These are phyloP conservation scores for Gymnogyps californianus DNA, from an alignment of 2,113 vertebrate genomes.

Conservation along the genomic window DNA sequence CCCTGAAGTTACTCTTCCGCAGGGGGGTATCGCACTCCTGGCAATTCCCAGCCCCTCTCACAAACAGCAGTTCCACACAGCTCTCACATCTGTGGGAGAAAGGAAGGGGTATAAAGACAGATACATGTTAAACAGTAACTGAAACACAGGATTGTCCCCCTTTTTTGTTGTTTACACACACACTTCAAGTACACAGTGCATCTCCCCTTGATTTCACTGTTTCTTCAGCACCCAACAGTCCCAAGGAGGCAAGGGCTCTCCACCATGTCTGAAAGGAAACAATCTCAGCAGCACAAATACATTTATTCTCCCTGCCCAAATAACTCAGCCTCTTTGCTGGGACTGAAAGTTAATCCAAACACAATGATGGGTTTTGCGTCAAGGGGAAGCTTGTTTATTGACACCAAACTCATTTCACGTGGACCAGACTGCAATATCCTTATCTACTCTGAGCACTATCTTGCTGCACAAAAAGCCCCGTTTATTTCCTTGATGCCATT, in stretches of 20 bases:
- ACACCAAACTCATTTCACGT: background rate
- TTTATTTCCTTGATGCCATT: background rate
- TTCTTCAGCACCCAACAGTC: background rate
- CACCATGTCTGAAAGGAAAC: background rate
- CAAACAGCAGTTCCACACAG: constrained; percentile 96
- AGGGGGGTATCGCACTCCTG: constrained; percentile 92
- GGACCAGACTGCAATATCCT: background rate
- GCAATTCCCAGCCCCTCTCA: constrained; percentile 93
- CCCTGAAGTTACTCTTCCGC: constrained; percentile 93
- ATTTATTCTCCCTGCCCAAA: background rate
- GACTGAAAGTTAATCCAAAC: background rate
- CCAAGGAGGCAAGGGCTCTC: background rate
- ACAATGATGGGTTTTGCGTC: background rate
- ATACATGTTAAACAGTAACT: background rate
- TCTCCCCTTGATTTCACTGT: background rate
- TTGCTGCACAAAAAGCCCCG: background rate
- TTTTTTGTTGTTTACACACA: background rate
- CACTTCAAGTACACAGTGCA: background rate
- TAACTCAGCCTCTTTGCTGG: background rate
- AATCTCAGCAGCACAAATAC: background rate
- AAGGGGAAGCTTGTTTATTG: background rate
- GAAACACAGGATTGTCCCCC: background rate
- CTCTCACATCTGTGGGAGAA: constrained; percentile 85
- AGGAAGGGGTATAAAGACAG: background rate
- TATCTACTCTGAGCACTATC: background rate